Base-by-base conservation (phyloP, 2,113 vertebrate species). In the Upupa epops region DNA sequence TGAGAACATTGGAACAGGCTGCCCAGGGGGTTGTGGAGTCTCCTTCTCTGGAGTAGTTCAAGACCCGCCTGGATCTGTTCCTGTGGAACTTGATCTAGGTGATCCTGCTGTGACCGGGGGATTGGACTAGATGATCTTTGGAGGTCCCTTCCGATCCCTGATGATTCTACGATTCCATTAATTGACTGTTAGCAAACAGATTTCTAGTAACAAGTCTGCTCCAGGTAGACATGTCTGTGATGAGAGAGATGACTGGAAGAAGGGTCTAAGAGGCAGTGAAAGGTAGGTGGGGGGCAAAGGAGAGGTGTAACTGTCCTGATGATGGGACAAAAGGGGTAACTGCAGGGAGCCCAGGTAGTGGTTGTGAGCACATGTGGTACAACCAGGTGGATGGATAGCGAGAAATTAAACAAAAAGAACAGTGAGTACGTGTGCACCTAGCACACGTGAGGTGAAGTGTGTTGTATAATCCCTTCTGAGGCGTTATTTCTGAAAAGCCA, bases 401-500 rank as follows among this genome's bases (percentile, higher is more conserved):
- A 72, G 46, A 85, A 48, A 63, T 11, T 2, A 55, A 77, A 52
- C 3, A 29, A 65, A 63, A 81, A 37, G n/a, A 60, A 42, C 26
- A 68, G 13, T 24, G 22, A 83, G 18, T 9, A 51, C 56, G 3
- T 15, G 24, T 22, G 10, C 40, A 42, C 40, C 40, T n/a, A 42
- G 40, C 40, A n/a, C n/a, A n/a, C 54, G 46, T 34, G 51, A 11
- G 24, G 40, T 8, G n/a, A 25, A 40, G 18, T 11, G 29, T 36
- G 42, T 29, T 90, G 29, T 46, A 10, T 3, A 3, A 26, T 45
- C 21, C 29, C 17, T 83, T 32, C 9, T 3, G 5, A 6, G 7
- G 1, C 1, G 0, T 14, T 2, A 1, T 28, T 68, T 48, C 37
- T 6, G 8, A 77, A 77, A 60, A 72, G 13, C 17, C 37, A 10